A percentile compares a stretch with the other conserved stretches of the same genome.
phyloP scores from a whole-genome alignment of 2,888 invertebrate genomes.

The Leptura quadrifasciata region DNA sequence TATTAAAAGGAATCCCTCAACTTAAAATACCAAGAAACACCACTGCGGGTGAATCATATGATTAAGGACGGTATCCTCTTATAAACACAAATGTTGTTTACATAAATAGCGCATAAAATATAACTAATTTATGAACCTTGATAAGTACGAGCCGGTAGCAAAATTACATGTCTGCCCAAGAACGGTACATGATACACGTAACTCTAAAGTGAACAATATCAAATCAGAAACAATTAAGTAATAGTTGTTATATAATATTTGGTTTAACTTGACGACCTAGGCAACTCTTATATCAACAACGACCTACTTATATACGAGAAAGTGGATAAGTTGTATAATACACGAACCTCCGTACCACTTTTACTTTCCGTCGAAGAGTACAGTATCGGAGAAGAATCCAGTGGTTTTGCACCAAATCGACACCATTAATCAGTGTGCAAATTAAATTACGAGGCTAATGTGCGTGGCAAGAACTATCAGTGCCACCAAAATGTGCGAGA shows the following conservation, averaged over 20 bases:
- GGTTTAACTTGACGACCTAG: slow-evolving; percentile 56
- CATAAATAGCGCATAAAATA: neutral
- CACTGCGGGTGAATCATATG: neutral
- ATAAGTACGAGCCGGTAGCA: neutral
- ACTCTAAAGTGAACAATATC: slow-evolving; percentile 10
- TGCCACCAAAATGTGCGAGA: neutral
- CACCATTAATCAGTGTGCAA: neutral
- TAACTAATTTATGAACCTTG: slow-evolving; percentile 10
- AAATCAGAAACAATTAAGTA: slow-evolving; percentile 28
- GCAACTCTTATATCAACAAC: slow-evolving; percentile 32
- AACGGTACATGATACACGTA: slow-evolving; percentile 1
- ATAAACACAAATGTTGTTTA: neutral
- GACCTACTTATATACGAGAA: slow-evolving; percentile 58
- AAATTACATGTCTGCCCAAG: neutral
- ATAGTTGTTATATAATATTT: slow-evolving; percentile 49
- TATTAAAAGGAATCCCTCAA: neutral
- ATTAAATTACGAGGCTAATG: slow-evolving; percentile 2
- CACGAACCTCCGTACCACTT: slow-evolving; percentile 47
- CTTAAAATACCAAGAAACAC: neutral
- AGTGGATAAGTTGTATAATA: slow-evolving; percentile 54
- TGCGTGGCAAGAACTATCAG: neutral
- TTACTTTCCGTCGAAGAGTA: slow-evolving; percentile 49
- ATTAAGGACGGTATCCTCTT: neutral
- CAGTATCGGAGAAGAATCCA: slow-evolving; percentile 12
- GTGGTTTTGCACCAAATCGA: slow-evolving; percentile 9